Evolutionary conservation across 2,797 vertebrate genomes (phyloP), one percentile per base, ranked within the genome.

Genomic region (Clarias pachynema): DNA sequence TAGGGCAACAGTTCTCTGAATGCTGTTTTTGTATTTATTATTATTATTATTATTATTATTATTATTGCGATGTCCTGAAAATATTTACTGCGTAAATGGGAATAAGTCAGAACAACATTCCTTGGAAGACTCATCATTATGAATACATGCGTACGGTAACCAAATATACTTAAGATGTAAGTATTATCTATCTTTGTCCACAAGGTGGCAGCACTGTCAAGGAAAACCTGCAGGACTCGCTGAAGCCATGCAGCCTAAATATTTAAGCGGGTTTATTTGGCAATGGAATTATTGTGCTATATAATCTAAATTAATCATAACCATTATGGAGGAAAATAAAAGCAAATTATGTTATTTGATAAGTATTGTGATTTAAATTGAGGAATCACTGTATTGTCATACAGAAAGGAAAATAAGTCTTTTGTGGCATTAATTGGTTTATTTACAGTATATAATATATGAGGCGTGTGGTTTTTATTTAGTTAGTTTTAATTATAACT

Each of bases 151-250:
- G 5, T 49, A 72, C 1, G 4, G 22, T 78, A 31, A 37, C 3
- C 22, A 60, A 31, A 60, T 12, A 37, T 24, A 40, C 5, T 37
- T 79, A 5, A 62, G 0, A 22, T 37, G 57, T 77, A 10, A 31
- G 75, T 79, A 49, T 26, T 53, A 53, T 20, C 63, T 57, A 59
- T 70, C 2, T 2, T 85, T 81, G 4, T 59, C 74, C 91, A 90
- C 89, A 86, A 66, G 89, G 83, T 87, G 88, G 85, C 56, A 81
- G 65, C 57, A 84, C 79, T 75, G 73, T 83, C 88, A 89, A 86
- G 87, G 72, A 84, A 87, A 78, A 85, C 5, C 26, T 34, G 5
- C 37, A 59, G 22, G 18, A 26, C 59, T 5, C 18, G 0, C 4
- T 53, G 44, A 60, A 12, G 16, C 6, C 18, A 22, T 16, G 31